phyloP scores from a whole-genome alignment of 2,797 vertebrate species.

The Mallotus villosus region DNA sequence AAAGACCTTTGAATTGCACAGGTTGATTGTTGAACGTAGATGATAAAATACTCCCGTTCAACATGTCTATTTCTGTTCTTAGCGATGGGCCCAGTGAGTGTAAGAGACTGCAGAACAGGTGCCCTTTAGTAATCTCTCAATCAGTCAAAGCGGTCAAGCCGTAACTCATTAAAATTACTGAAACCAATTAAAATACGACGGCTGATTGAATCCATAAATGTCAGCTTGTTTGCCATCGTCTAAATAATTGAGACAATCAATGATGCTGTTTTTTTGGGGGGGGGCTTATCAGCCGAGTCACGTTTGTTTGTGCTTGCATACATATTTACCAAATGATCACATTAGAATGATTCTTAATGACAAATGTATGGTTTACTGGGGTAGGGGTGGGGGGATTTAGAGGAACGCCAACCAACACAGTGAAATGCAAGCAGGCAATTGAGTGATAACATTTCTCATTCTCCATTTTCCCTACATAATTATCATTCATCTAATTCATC shows the following conservation, averaged over 20 bases:
- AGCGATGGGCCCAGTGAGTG: background rate
- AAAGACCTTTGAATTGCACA: conserved; percentile 9
- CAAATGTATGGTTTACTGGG: conserved; percentile 28
- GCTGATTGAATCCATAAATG: conserved; percentile 27
- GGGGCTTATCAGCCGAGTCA: conserved; percentile 13
- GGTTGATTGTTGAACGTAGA: background rate
- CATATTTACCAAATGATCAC: conserved; percentile 38
- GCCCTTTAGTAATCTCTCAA: background rate
- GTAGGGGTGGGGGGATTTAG: conserved; percentile 23
- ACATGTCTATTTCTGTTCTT: conserved; percentile 11
- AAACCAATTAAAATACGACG: conserved; percentile 17
- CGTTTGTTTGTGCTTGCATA: conserved; percentile 15
- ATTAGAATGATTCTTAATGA: conserved; percentile 40
- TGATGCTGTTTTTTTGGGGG: background rate
- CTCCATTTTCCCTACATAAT: conserved; percentile 19
- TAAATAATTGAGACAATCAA: conserved; percentile 10
- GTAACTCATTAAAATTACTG: background rate
- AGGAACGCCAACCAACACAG: conserved; percentile 29
- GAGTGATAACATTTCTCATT: conserved; percentile 8
- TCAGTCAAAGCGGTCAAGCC: background rate
- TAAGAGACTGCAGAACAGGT: background rate
- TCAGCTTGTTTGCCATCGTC: conserved; percentile 8
- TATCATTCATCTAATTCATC: conserved; percentile 18
- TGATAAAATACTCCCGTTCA: background rate
- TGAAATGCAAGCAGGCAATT: conserved; percentile 21